These are phyloP conservation scores for Endotricha flammealis DNA, from an alignment of 2,888 invertebrate species.

Conservation along the genomic window DNA sequence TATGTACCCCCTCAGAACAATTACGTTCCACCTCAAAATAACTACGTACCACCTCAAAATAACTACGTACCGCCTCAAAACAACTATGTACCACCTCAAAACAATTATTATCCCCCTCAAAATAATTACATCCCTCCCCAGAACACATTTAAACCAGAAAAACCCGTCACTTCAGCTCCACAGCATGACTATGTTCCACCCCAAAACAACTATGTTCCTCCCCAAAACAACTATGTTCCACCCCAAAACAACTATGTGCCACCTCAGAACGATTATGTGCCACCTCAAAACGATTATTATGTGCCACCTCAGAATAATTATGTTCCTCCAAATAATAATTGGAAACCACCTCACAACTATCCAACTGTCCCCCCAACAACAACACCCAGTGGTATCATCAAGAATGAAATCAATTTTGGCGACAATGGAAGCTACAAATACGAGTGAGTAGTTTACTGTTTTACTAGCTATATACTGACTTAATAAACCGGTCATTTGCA, in stretches of 20 bases:
- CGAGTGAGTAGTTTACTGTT: conserved; percentile 58
- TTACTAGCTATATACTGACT: no score
- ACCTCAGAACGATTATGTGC: conserved; percentile 25
- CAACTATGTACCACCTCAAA: conserved; percentile 18
- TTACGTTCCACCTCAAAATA: conserved; percentile 19
- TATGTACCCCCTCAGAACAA: conserved; percentile 24
- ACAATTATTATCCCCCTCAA: conserved; percentile 17
- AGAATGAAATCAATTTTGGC: conserved; percentile 61
- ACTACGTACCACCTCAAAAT: conserved; percentile 20
- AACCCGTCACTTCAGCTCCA: no score
- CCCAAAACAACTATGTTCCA: conserved; percentile 24
- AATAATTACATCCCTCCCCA: conserved; percentile 26
- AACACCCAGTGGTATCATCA: conserved; percentile 56
- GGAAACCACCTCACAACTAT: conserved; percentile 23
- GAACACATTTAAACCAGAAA: conserved; percentile 25
- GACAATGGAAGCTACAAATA: conserved; percentile 73
- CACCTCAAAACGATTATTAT: conserved; percentile 14
- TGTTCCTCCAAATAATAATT: conserved; percentile 17
- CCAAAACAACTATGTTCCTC: conserved; percentile 26
- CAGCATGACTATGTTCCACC: conserved; percentile 28
- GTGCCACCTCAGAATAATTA: conserved; percentile 17
- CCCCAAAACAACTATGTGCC: conserved; percentile 24
- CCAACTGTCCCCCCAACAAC: conserved; percentile 33
- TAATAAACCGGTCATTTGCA: no score
- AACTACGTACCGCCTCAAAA: conserved; percentile 23